These are phyloP conservation scores for Melanophora roralis DNA, from an alignment of 2,888 invertebrate genomes.

Conservation along the genomic window DNA sequence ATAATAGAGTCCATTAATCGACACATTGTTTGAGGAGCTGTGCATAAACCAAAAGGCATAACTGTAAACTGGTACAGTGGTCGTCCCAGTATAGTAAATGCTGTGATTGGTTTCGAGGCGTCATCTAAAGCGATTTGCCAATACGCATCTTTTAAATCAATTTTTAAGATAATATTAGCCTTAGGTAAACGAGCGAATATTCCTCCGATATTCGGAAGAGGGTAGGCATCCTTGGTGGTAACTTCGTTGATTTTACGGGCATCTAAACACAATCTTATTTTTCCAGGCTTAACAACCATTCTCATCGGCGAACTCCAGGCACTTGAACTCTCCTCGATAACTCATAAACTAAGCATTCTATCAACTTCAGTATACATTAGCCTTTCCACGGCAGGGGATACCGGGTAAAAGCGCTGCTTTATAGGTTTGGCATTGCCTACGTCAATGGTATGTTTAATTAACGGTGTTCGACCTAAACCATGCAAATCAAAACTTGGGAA, in stretches of 20 bases:
- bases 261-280: constrained; percentile 30
- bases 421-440: constrained; percentile 45
- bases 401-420: constrained; percentile 57
- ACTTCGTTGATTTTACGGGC: constrained; percentile 17
- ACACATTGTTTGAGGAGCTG: constrained; percentile 35
- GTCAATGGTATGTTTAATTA: constrained; percentile 53
- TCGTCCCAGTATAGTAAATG: constrained; percentile 54
- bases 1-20: constrained; percentile 51
- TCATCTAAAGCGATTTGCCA: constrained; percentile 48
- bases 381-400: constrained; percentile 56
- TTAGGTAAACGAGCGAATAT: constrained; percentile 49
- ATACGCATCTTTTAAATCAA: constrained; percentile 51
- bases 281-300: constrained; percentile 28
- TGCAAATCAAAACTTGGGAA: constrained; percentile 25
- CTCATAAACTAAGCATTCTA: constrained; percentile 66
- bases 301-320: constrained; percentile 34
- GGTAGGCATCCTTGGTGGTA: constrained; percentile 57
- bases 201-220: constrained; percentile 54
- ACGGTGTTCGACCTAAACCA: constrained; percentile 45
- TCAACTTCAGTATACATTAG: constrained; percentile 65
- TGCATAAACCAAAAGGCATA: constrained; percentile 56
- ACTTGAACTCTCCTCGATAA: constrained; percentile 65
- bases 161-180: constrained; percentile 36
- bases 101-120: constrained; percentile 45
- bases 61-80: constrained; percentile 59